Evolutionary conservation across 2,797 vertebrate species (phyloP).

Genomic region (Mycteria americana): DNA sequence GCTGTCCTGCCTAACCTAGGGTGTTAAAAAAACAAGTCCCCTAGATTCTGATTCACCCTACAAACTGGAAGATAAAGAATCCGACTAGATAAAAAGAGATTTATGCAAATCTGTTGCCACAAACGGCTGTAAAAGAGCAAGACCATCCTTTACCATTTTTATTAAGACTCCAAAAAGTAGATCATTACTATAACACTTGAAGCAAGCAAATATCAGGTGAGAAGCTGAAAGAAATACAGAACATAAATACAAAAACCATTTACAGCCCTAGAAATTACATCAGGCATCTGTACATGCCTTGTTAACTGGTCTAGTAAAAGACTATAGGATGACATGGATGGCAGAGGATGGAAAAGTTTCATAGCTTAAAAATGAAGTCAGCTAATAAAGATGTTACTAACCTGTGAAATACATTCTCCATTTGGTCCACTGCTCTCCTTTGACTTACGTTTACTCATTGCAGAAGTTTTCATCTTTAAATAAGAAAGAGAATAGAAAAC

Average conservation of each 20-base stretch:
- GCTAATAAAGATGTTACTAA: slow-evolving; percentile 18
- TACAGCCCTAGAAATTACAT: not conserved
- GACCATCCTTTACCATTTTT: not conserved
- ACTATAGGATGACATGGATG: rapidly evolving
- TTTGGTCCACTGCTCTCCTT: slow-evolving; percentile 66
- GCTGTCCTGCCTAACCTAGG: not conserved
- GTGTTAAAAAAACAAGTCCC: not conserved
- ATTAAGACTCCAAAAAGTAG: not conserved
- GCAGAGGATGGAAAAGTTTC: not conserved
- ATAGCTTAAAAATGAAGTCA: not conserved
- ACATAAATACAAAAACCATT: not conserved
- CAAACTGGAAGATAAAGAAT: not conserved
- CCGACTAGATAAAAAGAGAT: not conserved
- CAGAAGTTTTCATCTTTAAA: not conserved
- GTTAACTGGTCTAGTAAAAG: not conserved
- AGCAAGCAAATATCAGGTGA: not conserved
- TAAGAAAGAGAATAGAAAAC: not conserved
- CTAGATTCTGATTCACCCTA: not conserved
- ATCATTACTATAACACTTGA: not conserved
- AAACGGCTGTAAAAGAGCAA: not conserved
- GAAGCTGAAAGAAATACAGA: not conserved
- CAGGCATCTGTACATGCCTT: not conserved
- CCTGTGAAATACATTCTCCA: slow-evolving; percentile 84
- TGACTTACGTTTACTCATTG: slow-evolving; percentile 85
- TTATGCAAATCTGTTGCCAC: not conserved